A percentile compares a stretch with the other conserved stretches of the same genome.
phyloP scores from a whole-genome alignment of 2,113 vertebrate species.

The Forbesichthys papilliferus region DNA sequence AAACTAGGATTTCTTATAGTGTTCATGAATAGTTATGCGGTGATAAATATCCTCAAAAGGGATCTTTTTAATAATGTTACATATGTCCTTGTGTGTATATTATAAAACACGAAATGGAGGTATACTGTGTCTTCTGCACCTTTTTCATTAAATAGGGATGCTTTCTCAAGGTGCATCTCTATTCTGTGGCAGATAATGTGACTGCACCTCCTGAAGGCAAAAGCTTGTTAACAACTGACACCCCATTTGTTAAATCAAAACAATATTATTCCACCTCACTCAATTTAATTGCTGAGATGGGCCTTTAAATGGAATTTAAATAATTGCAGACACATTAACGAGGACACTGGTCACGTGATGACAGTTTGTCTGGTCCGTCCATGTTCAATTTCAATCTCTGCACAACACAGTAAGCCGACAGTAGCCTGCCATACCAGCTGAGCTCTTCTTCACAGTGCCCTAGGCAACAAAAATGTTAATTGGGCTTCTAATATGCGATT shows the following conservation, averaged over 20 bases:
- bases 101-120: not conserved
- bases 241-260: slow-evolving; percentile 67
- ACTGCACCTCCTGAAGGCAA: slow-evolving; percentile 27
- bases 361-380: slow-evolving; percentile 56
- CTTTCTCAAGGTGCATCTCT: not conserved
- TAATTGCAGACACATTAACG: slow-evolving; percentile 69
- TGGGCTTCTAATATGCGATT: slow-evolving; percentile 78
- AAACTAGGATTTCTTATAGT: not conserved
- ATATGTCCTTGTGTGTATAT: not conserved
- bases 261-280: slow-evolving; percentile 69
- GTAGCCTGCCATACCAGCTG: slow-evolving; percentile 54
- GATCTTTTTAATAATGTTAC: not conserved
- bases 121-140: not conserved
- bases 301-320: slow-evolving; percentile 72
- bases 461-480: slow-evolving; percentile 80
- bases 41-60: slow-evolving; percentile 3
- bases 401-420: slow-evolving; percentile 34
- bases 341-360: slow-evolving; percentile 65
- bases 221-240: slow-evolving; percentile 35
- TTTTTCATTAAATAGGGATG: too few relatives aligned
- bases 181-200: not conserved
- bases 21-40: slow-evolving; percentile 1
- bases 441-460: slow-evolving; percentile 65
- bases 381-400: slow-evolving; percentile 45
- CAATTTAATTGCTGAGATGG: slow-evolving; percentile 66